Evolutionary conservation across 2,113 vertebrate species (phyloP).

Genomic region (Rutilus rutilus): DNA sequence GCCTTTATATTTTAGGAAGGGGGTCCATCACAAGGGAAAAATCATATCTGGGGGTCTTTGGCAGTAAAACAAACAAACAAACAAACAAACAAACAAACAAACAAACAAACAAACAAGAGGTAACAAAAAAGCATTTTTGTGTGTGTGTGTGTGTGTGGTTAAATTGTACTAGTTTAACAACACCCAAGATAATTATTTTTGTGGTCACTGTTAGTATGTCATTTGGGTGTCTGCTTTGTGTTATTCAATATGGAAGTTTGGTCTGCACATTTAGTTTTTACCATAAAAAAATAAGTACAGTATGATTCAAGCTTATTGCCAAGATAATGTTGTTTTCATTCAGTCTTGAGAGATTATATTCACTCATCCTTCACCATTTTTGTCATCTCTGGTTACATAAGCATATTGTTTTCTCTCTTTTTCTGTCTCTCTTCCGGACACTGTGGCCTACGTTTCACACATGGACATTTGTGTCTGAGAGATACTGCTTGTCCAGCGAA

Average conservation of each 20-base stretch:
- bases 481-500: background rate
- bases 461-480: background rate
- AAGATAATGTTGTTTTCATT: background rate
- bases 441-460: constrained; percentile 51
- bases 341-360: background rate
- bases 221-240: background rate
- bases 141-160: background rate
- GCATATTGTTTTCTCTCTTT: background rate
- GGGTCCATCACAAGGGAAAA: background rate
- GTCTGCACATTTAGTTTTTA: background rate
- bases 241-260: background rate
- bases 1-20: background rate
- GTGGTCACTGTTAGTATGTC: background rate
- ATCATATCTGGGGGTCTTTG: background rate
- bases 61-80: no score
- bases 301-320: background rate
- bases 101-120: no score
- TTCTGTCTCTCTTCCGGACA: constrained; percentile 42
- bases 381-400: constrained; percentile 24
- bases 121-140: no score
- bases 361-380: background rate
- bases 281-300: background rate
- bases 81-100: no score
- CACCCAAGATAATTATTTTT: background rate
- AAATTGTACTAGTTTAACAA: background rate